phyloP scores from a whole-genome alignment of 2,888 invertebrate species.

The Choreutis nemorana region DNA sequence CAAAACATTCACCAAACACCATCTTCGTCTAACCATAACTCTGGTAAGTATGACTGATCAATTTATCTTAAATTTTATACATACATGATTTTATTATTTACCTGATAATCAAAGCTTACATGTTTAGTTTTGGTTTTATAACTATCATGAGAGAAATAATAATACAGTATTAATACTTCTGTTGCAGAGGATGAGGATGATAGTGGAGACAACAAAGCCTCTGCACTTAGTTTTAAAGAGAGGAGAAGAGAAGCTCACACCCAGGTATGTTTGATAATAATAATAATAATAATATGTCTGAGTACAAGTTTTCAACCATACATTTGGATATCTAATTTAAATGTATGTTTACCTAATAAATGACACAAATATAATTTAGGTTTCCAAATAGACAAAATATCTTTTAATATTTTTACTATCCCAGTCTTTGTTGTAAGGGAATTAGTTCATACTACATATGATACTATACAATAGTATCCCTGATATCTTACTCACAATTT shows the following conservation, averaged over 20 bases:
- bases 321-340: too few species aligned
- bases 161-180: conserved; percentile 3
- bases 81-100: conserved; percentile 3
- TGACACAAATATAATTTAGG: too few species aligned
- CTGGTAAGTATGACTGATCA: conserved; percentile 61
- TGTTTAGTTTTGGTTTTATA: conserved; percentile 5
- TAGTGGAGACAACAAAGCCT: conserved; percentile 66
- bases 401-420: too few species aligned
- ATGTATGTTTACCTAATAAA: too few species aligned
- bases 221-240: conserved; percentile 88
- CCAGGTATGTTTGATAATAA: conserved; percentile 33
- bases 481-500: too few species aligned
- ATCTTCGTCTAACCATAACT: conserved; percentile 81
- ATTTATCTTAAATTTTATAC: conserved; percentile 5
- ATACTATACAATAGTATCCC: too few species aligned
- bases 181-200: conserved; percentile 69
- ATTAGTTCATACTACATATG: too few species aligned
- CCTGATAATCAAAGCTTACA: background rate
- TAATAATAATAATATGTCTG: too few species aligned
- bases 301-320: too few species aligned
- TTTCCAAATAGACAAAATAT: too few species aligned
- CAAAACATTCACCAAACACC: conserved; percentile 79
- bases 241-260: conserved; percentile 94
- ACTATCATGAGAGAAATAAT: conserved; percentile 4
- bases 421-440: too few species aligned